Evolutionary conservation across 2,797 vertebrate species (phyloP).

Genomic region (Macropus fuliginosus): DNA sequence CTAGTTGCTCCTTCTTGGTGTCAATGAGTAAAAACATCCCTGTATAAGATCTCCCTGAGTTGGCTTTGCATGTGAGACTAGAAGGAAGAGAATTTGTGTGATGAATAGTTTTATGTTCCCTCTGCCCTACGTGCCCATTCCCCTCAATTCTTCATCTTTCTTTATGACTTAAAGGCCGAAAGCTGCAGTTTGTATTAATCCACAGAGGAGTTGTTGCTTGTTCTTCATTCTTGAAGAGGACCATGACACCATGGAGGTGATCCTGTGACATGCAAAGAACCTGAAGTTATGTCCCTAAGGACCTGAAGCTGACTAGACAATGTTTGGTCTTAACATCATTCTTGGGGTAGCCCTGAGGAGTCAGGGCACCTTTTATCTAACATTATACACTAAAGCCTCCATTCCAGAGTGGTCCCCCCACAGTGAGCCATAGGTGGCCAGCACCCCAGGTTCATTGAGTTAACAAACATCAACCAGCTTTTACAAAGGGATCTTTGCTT

Average conservation of each 20-base stretch:
- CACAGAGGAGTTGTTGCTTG: neutral
- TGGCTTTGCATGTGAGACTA: neutral
- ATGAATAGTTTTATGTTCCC: neutral
- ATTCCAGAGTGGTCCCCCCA: neutral
- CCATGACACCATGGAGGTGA: too few relatives aligned
- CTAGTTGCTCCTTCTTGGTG: neutral
- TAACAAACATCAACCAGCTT: neutral
- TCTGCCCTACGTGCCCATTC: neutral
- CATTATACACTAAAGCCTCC: neutral
- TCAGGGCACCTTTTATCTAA: neutral
- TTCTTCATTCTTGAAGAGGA: too few relatives aligned
- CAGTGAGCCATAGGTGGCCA: neutral
- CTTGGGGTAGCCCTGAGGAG: neutral
- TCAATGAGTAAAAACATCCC: neutral
- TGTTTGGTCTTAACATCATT: neutral
- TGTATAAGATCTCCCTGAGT: neutral
- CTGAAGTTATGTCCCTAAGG: neutral
- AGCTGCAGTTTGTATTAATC: neutral
- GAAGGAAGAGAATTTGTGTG: neutral
- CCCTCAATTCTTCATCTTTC: neutral
- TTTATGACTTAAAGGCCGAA: neutral
- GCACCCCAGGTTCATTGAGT: neutral
- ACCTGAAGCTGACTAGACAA: neutral
- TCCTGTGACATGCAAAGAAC: too few relatives aligned
- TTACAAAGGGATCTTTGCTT: neutral